A percentile compares a stretch with the other conserved stretches of the same genome.
Evolutionary conservation across 2,113 vertebrate species (phyloP).

Genomic region (Mastomys coucha): DNA sequence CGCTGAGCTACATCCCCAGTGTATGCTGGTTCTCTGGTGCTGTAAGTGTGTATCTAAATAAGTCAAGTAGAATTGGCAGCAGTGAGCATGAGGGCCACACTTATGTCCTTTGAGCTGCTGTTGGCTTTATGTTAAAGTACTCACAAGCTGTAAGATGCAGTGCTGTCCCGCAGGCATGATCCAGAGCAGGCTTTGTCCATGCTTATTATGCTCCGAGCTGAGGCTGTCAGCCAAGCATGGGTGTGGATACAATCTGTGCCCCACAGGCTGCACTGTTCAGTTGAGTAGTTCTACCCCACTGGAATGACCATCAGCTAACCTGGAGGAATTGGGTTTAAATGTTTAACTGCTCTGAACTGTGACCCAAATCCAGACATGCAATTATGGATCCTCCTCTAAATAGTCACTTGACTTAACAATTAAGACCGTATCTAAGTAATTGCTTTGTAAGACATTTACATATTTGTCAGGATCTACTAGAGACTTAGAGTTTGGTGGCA

Average conservation of each 20-base stretch:
- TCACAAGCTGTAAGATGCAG: neutral
- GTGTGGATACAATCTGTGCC: constrained; percentile 56
- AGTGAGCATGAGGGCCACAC: constrained; percentile 11
- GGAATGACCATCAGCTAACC: constrained; percentile 62
- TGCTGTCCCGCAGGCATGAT: constrained; percentile 37
- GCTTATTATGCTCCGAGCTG: constrained; percentile 53
- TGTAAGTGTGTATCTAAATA: constrained; percentile 11
- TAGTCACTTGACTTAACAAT: constrained; percentile 52
- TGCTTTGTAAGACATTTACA: constrained; percentile 34
- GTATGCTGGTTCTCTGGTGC: constrained; percentile 20
- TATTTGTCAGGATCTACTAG: constrained; percentile 51
- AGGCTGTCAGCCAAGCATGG: constrained; percentile 47
- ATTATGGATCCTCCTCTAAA: constrained; percentile 61
- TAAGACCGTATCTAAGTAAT: constrained; percentile 49
- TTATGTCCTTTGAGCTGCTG: constrained; percentile 6
- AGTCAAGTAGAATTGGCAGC: constrained; percentile 13
- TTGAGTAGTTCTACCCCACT: constrained; percentile 44
- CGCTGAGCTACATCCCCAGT: neutral
- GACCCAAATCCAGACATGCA: constrained; percentile 45
- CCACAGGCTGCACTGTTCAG: constrained; percentile 23
- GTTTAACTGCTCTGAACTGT: constrained; percentile 71
- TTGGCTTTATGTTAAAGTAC: constrained; percentile 36
- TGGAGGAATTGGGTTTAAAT: constrained; percentile 70
- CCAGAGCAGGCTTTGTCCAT: constrained; percentile 43
- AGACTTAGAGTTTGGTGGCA: constrained; percentile 20